Evolutionary conservation across 2,113 vertebrate genomes (phyloP).

Genomic region (Actinemys pallida): DNA sequence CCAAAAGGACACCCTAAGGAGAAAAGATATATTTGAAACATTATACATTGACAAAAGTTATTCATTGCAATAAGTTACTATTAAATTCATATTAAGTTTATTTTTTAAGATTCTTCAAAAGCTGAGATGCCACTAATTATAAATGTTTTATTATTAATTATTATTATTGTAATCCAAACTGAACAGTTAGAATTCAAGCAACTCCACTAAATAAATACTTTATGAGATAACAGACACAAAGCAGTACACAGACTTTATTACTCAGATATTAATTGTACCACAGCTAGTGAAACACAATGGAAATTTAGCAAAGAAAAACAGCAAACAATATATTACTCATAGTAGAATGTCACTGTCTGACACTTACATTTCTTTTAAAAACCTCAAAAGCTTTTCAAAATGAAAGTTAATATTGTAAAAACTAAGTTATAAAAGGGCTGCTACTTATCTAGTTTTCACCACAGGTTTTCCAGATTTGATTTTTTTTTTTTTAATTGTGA

Average conservation of each 20-base stretch:
- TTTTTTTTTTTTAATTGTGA: neutral
- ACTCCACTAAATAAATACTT: neutral
- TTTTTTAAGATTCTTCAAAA: neutral
- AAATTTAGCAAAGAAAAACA: neutral
- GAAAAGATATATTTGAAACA: constrained; percentile 57
- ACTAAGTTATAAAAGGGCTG: neutral
- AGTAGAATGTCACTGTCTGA: neutral
- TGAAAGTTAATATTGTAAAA: neutral
- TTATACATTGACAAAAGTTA: neutral
- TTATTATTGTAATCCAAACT: neutral
- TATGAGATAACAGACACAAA: neutral
- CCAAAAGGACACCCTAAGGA: constrained; percentile 92
- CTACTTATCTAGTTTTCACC: neutral
- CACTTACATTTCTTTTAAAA: neutral
- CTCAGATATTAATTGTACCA: neutral
- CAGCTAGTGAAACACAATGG: neutral
- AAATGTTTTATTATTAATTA: neutral
- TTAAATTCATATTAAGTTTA: neutral
- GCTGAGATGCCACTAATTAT: neutral
- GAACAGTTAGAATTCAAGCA: neutral
- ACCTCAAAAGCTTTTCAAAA: neutral
- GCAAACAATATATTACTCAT: neutral
- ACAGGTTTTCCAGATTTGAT: neutral
- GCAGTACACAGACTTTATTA: neutral
- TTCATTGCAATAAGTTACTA: neutral